Conservation (phyloP, 35 echinoderm and acorn worm genomes). For the Diadema setosum region DNA sequence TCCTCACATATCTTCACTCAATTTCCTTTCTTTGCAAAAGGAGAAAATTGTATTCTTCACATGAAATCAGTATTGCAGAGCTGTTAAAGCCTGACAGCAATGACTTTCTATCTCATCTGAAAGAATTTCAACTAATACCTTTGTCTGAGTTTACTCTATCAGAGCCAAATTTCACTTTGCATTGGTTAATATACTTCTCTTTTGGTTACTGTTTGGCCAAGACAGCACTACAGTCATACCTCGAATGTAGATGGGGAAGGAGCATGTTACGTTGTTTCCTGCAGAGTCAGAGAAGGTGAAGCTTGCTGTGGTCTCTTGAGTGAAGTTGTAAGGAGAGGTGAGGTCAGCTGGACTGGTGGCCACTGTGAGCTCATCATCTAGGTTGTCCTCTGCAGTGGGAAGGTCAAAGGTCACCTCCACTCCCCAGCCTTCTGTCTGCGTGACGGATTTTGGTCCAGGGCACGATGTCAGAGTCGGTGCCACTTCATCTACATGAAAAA, state of each 20-base stretch:
- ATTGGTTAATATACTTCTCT: too few species aligned
- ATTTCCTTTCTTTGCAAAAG: too few species aligned
- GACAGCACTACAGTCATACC: too few species aligned
- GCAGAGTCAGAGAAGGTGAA: slow-evolving; percentile 54
- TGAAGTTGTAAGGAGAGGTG: slow-evolving; percentile 64
- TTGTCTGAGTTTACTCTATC: too few species aligned
- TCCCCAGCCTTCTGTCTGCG: not conserved
- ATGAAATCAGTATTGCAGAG: too few species aligned
- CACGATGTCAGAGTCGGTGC: slow-evolving; percentile 51
- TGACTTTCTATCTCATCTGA: too few species aligned
- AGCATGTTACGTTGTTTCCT: slow-evolving; percentile 33
- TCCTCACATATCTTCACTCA: too few species aligned
- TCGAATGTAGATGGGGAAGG: slow-evolving; percentile 40
- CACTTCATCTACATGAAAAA: not conserved
- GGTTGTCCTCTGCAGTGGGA: slow-evolving; percentile 59
- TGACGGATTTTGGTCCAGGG: slow-evolving; percentile 36
- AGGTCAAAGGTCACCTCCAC: slow-evolving; percentile 40
- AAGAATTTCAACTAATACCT: too few species aligned
- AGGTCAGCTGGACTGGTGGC: slow-evolving; percentile 28
- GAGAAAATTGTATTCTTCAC: too few species aligned
- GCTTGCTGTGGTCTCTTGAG: slow-evolving; percentile 29
- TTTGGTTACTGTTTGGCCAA: too few species aligned
- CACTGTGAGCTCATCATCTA: slow-evolving; percentile 14
- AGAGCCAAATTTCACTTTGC: too few species aligned
- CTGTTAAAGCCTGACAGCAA: too few species aligned